Conservation (phyloP, 2,888 invertebrate genomes). For the Torymus texanus region DNA sequence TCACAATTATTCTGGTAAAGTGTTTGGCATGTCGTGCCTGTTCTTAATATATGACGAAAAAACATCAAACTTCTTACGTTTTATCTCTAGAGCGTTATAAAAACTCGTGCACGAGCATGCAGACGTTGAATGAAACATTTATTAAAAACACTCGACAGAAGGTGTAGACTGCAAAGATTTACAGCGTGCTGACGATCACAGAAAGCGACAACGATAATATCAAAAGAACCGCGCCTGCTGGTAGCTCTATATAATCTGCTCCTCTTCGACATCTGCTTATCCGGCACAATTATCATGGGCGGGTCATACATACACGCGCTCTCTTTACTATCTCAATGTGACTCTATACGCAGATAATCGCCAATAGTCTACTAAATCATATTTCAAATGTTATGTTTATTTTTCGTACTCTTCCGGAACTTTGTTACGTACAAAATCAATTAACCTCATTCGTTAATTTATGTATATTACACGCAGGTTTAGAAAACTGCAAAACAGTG, state of each 20-base stretch:
- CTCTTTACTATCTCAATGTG: background rate
- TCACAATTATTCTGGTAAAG: too few species aligned
- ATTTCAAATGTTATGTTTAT: too few species aligned
- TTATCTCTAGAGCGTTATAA: background rate
- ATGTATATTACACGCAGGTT: too few species aligned
- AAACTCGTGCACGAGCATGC: too few species aligned
- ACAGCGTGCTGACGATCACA: conserved; percentile 26
- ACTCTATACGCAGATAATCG: background rate
- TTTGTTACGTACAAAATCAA: too few species aligned
- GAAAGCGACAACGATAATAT: conserved; percentile 30
- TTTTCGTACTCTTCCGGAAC: too few species aligned
- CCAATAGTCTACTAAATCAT: too few species aligned
- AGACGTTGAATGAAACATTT: background rate
- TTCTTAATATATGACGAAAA: too few species aligned
- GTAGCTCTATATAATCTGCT: conserved; percentile 57
- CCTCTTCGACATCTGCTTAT: conserved; percentile 63
- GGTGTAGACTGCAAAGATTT: conserved; percentile 26
- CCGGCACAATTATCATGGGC: conserved; percentile 58
- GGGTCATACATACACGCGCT: background rate
- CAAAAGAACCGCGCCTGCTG: conserved; percentile 48
- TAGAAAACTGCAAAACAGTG: too few species aligned
- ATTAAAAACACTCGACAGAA: conserved; percentile 6
- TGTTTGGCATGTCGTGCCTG: too few species aligned
- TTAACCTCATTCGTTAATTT: too few species aligned
- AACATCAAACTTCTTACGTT: too few species aligned